These are phyloP conservation scores for Solea senegalensis DNA, from an alignment of 2,113 vertebrate genomes.

Conservation along the genomic window DNA sequence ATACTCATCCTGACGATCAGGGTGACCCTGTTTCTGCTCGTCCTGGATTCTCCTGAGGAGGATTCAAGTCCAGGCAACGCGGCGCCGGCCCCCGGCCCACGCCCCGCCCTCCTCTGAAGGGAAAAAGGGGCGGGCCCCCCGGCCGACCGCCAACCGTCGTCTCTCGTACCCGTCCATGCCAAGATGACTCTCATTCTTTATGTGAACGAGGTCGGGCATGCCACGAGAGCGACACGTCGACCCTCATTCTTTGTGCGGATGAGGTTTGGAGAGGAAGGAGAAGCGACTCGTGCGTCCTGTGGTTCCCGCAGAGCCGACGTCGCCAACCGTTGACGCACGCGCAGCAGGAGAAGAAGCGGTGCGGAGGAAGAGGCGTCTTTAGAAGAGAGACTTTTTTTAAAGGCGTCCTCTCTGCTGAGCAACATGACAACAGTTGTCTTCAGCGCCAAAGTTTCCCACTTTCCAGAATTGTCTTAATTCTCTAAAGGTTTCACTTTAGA, in stretches of 20 bases:
- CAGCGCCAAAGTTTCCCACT: slow-evolving; percentile 73
- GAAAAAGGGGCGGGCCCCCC: slow-evolving; percentile 39
- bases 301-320: slow-evolving; percentile 63
- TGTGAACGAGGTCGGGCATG: slow-evolving; percentile 82
- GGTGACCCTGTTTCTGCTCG: slow-evolving; percentile 74
- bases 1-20: slow-evolving; percentile 73
- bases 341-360: slow-evolving; percentile 83
- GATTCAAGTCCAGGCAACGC: slow-evolving; percentile 75
- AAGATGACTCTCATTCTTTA: slow-evolving; percentile 82
- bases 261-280: slow-evolving; percentile 86
- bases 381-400: slow-evolving; percentile 77
- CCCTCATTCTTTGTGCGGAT: slow-evolving; percentile 88
- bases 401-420: slow-evolving; percentile 70
- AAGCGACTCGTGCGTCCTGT: slow-evolving; percentile 71
- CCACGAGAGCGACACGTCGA: slow-evolving; percentile 78
- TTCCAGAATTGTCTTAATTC: slow-evolving; percentile 78
- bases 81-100: slow-evolving; percentile 61
- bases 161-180: slow-evolving; percentile 79
- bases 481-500: slow-evolving; percentile 85
- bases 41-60: slow-evolving; percentile 82
- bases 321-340: slow-evolving; percentile 75
- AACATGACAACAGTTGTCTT: slow-evolving; percentile 69
- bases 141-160: slow-evolving; percentile 61
- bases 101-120: not conserved
- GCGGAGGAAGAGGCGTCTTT: slow-evolving; percentile 76